Evolutionary conservation across 2,113 vertebrate genomes (phyloP).

Genomic region (Gasterosteus aculeatus): DNA sequence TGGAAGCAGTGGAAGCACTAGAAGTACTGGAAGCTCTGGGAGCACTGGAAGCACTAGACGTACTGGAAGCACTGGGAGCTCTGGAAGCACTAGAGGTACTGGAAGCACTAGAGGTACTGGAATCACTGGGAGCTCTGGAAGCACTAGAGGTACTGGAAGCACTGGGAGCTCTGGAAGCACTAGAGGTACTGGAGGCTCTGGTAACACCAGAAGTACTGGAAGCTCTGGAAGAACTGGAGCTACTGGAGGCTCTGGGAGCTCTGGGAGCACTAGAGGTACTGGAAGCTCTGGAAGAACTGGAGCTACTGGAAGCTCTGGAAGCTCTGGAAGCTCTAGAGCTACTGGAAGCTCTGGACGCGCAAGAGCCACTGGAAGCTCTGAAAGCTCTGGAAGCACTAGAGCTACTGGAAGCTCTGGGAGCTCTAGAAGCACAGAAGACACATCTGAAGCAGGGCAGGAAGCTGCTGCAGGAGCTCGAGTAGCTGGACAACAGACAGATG

Average conservation of each 20-base stretch:
- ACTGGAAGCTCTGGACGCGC: slow-evolving; percentile 37
- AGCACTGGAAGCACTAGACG: background rate
- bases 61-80: background rate
- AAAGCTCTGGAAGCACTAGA: slow-evolving; percentile 19
- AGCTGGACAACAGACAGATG: slow-evolving; percentile 64
- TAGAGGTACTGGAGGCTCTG: slow-evolving; percentile 25
- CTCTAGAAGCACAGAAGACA: slow-evolving; percentile 32
- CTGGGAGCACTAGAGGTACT: slow-evolving; percentile 15
- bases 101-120: slow-evolving; percentile 36
- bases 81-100: slow-evolving; percentile 13
- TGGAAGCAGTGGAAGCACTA: background rate
- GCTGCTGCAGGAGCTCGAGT: slow-evolving; percentile 44
- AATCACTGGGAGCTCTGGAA: slow-evolving; percentile 34
- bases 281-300: slow-evolving; percentile 12
- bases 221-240: too few relatives aligned
- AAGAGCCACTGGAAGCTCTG: background rate
- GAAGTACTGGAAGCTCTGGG: background rate
- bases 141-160: background rate
- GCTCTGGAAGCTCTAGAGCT: slow-evolving; percentile 10
- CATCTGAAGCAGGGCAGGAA: slow-evolving; percentile 57
- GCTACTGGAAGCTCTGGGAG: slow-evolving; percentile 1
- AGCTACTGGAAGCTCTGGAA: background rate
- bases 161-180: slow-evolving; percentile 3
- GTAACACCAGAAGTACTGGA: too few relatives aligned
- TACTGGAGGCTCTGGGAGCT: background rate